Base-by-base conservation (phyloP, 92 coral and sea anemone species). In the Siderastrea siderea region DNA sequence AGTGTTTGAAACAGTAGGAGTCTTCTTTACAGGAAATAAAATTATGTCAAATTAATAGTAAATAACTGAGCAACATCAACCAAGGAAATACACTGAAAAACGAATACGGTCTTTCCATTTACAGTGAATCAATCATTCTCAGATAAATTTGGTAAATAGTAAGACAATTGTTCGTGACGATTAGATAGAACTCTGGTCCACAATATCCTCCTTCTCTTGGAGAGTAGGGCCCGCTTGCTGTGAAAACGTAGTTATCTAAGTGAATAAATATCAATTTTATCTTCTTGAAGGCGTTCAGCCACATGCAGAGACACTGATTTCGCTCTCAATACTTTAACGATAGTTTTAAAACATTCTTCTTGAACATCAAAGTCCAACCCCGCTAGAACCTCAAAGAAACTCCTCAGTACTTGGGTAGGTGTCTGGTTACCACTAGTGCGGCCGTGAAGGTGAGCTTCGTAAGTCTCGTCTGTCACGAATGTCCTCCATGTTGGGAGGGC, bases 241-340 rank as follows among this genome's bases (percentile, higher is more conserved):
- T 15, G 14, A 15, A 7, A 11, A 2, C 62, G 12, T 26, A 26
- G 38, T 26, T 26, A 26, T 57, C 14, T 57, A 26, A 26, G 38
- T 6, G 9, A 68, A 1, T 10, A 10, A 10, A 38, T 7, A 5
- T 2, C 47, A 19, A 6, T 19, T 16, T 13, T 68, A 81, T 77
- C 85, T 81, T 68, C 4, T 9, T 5, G 8, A 68, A 68, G 85
- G 2, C 77, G 85, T 3, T 44, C 17, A 1, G 0, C 43, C 3
- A 81, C 68, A 6, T 54, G 65, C 0, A 0, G 0, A 0, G 1
- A 67, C 5, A 2, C 13, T 0, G 7, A 15, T 14, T 1, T 0
- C 1, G 0, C 10, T 2, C 12, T 0, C 17, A 47, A 12, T 2
- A 2, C 14, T 1, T 7, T 7, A 0, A 82, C 68, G 2, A 82